Evolutionary conservation across 2,888 invertebrate genomes (phyloP), one percentile per base, ranked within the genome.

Genomic region (Xylota segnis): DNA sequence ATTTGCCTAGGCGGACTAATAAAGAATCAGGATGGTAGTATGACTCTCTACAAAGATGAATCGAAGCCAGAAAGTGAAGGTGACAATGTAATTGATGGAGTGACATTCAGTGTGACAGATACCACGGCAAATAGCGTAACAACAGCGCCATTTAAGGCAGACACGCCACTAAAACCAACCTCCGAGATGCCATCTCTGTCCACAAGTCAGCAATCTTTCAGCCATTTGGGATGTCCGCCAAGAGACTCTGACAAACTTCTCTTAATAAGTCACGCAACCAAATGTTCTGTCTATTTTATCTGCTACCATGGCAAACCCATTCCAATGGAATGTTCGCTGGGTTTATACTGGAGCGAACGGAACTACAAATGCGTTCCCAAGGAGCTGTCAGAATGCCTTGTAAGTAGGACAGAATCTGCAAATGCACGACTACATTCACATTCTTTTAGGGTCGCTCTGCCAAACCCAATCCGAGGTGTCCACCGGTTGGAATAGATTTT

Each of bases 341-440:
- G 76, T 5, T 34, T 83, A 6, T 71, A 91, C 43, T 91, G 91
- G 68, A 90, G 91, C 89, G 75, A 75, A 0, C 61, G 63, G 9
- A 89, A 89, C 5, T 89, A 90, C 23, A 90, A 90, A 87, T 91
- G 91, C 76, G 91, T 91, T 86, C 90, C 88, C 76, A 89, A 90
- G 0, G 90, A 90, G 59, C 89, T 90, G 56, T 90, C 89, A 6
- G 88, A 89, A 27, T 91, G 91, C 72, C 14, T 89, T 87, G 91
- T 91, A 52, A 75, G 89, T 88, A 18, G 5, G 14, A 32, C 2
- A 0, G 9, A 7, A 10, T 58, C 9, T 5, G 14, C 32, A 10
- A 40, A 74, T 23, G 2, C 2, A 5, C 2, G 9, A 9, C 14
- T 14, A 56, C 4, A 29, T 10, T 23, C 9, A 0, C 1, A 9